phyloP scores from a whole-genome alignment of 2,888 invertebrate species.

The Epirrhoe alternata region DNA sequence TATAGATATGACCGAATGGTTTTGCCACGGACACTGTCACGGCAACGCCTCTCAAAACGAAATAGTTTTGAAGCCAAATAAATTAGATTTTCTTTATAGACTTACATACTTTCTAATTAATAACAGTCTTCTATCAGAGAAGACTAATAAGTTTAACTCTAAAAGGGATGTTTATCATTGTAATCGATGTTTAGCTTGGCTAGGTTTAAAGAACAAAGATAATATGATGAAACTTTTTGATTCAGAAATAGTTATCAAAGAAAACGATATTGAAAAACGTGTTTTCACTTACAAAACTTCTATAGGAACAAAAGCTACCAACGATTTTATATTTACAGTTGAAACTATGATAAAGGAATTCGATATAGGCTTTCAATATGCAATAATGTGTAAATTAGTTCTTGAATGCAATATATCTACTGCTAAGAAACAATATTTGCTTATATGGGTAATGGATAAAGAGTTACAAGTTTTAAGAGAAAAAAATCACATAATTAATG shows the following conservation, averaged over 20 bases:
- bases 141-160: conserved; percentile 73
- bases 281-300: conserved; percentile 62
- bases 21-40: conserved; percentile 85
- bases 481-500: conserved; percentile 55
- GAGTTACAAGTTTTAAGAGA: conserved; percentile 81
- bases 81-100: conserved; percentile 84
- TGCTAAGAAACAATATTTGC: conserved; percentile 77
- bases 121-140: conserved; percentile 67
- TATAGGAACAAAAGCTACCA: conserved; percentile 58
- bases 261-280: conserved; percentile 53
- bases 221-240: conserved; percentile 82
- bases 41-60: conserved; percentile 50
- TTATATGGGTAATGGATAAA: conserved; percentile 87
- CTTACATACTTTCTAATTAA: conserved; percentile 83
- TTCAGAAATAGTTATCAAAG: conserved; percentile 80
- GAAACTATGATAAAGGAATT: conserved; percentile 80
- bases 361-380: conserved; percentile 75
- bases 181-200: conserved; percentile 84
- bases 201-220: conserved; percentile 79
- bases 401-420: conserved; percentile 77
- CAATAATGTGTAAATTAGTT: conserved; percentile 83
- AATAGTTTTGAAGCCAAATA: conserved; percentile 73
- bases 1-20: conserved; percentile 87
- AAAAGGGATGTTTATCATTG: conserved; percentile 82
- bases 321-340: conserved; percentile 84